Conservation (phyloP, 2,113 vertebrate species). For the Eidolon helvum region DNA sequence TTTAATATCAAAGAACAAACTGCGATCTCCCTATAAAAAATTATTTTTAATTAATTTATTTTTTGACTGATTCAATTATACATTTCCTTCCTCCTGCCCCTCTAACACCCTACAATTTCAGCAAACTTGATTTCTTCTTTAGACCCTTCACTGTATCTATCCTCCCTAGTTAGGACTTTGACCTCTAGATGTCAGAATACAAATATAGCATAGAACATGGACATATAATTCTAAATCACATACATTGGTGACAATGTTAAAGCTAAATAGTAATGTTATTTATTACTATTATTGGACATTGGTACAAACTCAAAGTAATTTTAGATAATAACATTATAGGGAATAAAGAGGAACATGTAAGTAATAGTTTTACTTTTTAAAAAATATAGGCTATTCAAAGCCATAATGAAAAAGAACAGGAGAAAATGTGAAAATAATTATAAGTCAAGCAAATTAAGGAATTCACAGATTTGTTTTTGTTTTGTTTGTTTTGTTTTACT, state of each 20-base stretch:
- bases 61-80: background rate
- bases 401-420: background rate
- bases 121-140: background rate
- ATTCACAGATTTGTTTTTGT: background rate
- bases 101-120: background rate
- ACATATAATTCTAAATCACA: background rate
- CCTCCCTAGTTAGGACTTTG: background rate
- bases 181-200: background rate
- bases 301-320: background rate
- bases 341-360: background rate
- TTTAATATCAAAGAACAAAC: background rate
- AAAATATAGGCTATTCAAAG: background rate
- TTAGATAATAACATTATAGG: background rate
- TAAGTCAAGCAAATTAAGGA: slow-evolving; percentile 41
- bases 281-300: background rate
- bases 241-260: background rate
- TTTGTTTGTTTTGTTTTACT: background rate
- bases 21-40: background rate
- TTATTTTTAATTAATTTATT: background rate
- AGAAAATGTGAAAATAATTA: slow-evolving; percentile 39
- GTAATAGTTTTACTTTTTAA: background rate
- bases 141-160: background rate
- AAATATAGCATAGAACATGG: background rate
- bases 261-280: background rate
- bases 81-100: rapidly evolving